A percentile compares a stretch with the other conserved stretches of the same genome.
Conservation (phyloP, 2,888 invertebrate genomes). For the Xestia rhomboidea region DNA sequence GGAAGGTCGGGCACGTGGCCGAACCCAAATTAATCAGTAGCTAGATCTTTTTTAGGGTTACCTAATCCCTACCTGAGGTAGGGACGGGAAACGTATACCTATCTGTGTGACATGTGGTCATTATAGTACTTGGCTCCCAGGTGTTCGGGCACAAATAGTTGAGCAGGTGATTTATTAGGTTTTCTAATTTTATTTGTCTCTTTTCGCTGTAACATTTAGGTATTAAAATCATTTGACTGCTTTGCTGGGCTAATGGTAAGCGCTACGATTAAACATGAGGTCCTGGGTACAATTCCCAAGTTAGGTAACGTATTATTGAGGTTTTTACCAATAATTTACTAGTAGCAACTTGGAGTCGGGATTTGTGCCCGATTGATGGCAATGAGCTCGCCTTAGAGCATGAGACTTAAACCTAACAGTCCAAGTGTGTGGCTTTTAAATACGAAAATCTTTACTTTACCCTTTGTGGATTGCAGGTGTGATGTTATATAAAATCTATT, state of each 20-base stretch:
- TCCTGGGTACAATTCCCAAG: background rate
- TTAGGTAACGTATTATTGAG: background rate
- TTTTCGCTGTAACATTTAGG: background rate
- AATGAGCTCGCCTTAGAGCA: background rate
- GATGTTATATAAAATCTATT: background rate
- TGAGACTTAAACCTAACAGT: background rate
- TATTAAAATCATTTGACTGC: background rate
- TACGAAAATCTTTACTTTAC: background rate
- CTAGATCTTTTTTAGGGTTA: slow-evolving; percentile 19
- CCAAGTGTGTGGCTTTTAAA: background rate
- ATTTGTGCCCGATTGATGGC: background rate
- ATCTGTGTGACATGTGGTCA: background rate
- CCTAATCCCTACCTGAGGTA: slow-evolving; percentile 24
- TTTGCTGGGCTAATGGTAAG: background rate
- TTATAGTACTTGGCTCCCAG: background rate
- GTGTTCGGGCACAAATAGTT: background rate
- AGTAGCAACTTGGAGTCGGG: too few relatives aligned
- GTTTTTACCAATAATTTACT: background rate
- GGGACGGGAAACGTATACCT: background rate
- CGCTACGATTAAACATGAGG: background rate
- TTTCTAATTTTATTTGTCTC: background rate
- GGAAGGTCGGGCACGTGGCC: background rate
- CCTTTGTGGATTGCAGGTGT: background rate
- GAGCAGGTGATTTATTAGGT: background rate
- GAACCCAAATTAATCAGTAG: slow-evolving; percentile 30